These are phyloP conservation scores for Sebastes ruberrimus DNA, from an alignment of 2,797 vertebrate genomes.

Conservation along the genomic window DNA sequence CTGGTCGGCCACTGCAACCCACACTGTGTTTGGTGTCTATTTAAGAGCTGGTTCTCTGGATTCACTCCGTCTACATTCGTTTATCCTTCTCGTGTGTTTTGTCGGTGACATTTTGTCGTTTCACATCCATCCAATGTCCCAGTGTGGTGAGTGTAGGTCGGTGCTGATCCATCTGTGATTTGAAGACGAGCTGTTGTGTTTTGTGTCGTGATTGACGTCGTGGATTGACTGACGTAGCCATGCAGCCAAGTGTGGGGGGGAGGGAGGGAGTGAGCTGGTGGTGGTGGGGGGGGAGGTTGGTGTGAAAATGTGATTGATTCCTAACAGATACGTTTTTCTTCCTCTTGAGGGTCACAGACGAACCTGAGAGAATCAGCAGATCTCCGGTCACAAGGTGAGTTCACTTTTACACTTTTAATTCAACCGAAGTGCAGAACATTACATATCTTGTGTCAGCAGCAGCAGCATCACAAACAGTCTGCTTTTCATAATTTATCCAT, in stretches of 20 bases:
- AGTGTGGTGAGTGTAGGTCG: conserved; percentile 25
- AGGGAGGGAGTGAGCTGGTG: too few species aligned
- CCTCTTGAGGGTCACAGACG: conserved; percentile 94
- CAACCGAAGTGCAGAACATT: neutral
- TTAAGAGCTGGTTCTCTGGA: neutral
- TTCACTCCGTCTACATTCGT: conserved; percentile 16
- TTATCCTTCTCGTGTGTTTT: conserved; percentile 22
- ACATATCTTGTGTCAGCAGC: neutral
- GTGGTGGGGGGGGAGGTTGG: neutral
- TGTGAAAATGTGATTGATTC: conserved; percentile 48
- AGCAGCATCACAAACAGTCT: neutral
- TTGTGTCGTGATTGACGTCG: conserved; percentile 39
- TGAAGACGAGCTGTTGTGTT: conserved; percentile 14
- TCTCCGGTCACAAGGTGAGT: conserved; percentile 97
- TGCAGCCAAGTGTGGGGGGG: conserved; percentile 11
- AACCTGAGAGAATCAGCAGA: conserved; percentile 99
- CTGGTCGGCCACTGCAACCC: neutral
- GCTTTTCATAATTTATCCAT: neutral
- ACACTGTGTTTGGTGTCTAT: neutral
- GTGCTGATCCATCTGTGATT: conserved; percentile 42
- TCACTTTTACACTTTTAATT: neutral
- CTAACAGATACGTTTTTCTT: conserved; percentile 80
- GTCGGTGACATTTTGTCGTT: conserved; percentile 25
- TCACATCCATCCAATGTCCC: conserved; percentile 33
- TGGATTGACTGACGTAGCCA: neutral